Evolutionary conservation across 2,888 invertebrate species (phyloP).

Genomic region (Pollenia griseotomentosa): DNA sequence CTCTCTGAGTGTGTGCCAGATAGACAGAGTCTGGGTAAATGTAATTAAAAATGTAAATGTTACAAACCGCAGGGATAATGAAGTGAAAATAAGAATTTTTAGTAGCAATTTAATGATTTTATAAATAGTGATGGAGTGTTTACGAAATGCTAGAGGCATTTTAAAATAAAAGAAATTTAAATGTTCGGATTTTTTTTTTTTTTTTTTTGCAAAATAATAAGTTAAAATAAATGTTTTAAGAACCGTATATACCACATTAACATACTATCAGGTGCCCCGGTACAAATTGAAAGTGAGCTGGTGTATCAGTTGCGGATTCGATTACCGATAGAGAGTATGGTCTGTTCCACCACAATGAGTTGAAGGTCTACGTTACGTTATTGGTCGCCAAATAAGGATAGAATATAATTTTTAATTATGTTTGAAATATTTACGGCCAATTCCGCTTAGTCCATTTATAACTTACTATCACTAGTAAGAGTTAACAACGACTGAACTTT

Average conservation of each 20-base stretch:
- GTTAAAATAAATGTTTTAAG: background rate
- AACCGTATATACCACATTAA: background rate
- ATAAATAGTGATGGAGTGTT: background rate
- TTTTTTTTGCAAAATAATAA: background rate
- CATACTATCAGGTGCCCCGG: background rate
- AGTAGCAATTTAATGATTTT: slow-evolving; percentile 45
- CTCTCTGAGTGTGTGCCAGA: background rate
- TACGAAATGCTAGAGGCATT: background rate
- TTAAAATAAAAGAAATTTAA: background rate
- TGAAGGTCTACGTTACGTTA: no score
- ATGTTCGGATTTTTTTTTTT: no score
- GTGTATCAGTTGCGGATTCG: no score
- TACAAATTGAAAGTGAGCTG: no score
- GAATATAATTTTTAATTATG: no score
- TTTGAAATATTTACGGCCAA: no score
- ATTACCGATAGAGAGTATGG: no score
- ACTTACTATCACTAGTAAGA: no score
- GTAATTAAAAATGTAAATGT: slow-evolving; percentile 70
- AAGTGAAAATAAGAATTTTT: slow-evolving; percentile 46
- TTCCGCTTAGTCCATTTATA: no score
- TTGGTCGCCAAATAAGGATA: no score
- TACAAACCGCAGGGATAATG: slow-evolving; percentile 64
- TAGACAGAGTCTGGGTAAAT: background rate
- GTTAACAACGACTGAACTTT: no score
- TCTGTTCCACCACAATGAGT: no score